Evolutionary conservation across 2,888 invertebrate genomes (phyloP), one percentile per base, ranked within the genome.

Genomic region (Trissolcus brochymenae): DNA sequence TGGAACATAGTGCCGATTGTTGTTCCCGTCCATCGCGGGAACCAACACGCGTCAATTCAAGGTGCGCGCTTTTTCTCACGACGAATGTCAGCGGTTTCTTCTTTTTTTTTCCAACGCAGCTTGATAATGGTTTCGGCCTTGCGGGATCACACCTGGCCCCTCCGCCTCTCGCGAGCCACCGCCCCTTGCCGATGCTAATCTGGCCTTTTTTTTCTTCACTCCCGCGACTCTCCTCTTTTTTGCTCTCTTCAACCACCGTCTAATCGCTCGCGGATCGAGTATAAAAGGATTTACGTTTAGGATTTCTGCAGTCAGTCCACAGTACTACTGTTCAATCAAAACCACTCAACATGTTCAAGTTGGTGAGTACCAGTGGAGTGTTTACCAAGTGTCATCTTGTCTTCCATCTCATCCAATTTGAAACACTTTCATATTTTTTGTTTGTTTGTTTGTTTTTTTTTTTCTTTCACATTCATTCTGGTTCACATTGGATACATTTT

Each of bases 301-400:
- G 54, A 40, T 49, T 66, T 62, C 70, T 46, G 21, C 75, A 85
- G 82, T 84, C 85, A 85, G 86, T 86, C 84, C 74, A 82, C 83
- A 79, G 81, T 82, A 84, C 82, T 81, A 79, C 67, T 11, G 57
- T 75, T 71, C 55, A 79, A 62, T 61, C 46, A 81, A 75, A 79
- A 62, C 60, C 81, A 70, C 84, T 83, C 90, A 91, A 91, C 88
- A 92, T 92, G 92, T 92, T 91, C 90, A 92, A 92, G 85, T 89
- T 92, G 91, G 92, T 92, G 90, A 92, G 92, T 87, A 81, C 17
- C 60, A 7, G 46, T 11, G 25, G 6, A 7, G 57, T 72, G 62
- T 21, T 64, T 16, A 60, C 59, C 13, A 61, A 66, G 68, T 77
- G 64, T 55, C 19, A 29, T n/a, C 43, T 67, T 40, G 14, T 14